Percentiles rank a stretch among this genome's conserved stretches.
phyloP scores from a whole-genome alignment of 2,113 vertebrate species.

The Upupa epops region DNA sequence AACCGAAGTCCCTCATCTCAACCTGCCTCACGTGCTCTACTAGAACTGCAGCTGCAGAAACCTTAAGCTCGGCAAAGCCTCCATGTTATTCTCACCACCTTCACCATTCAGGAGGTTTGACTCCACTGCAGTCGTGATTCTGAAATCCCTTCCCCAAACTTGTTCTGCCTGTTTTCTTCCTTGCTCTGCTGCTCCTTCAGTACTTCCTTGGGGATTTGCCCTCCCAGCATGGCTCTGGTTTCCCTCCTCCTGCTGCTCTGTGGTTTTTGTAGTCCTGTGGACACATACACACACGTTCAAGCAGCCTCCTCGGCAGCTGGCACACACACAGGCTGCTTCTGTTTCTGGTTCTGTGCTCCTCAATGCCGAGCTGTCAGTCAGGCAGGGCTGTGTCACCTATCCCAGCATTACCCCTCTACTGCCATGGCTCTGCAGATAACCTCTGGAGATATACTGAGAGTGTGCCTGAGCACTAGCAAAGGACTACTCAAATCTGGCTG shows the following conservation, averaged over 20 bases:
- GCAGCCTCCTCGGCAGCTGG: background rate
- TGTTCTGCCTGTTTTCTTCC: rapidly evolving
- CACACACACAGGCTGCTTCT: background rate
- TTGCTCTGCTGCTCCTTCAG: background rate
- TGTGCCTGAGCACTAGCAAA: background rate
- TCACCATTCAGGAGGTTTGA: background rate
- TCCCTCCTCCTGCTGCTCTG: background rate
- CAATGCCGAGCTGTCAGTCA: background rate
- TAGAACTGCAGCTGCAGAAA: background rate
- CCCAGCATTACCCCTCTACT: background rate
- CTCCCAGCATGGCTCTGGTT: background rate
- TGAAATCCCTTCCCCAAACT: background rate
- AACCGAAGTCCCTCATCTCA: background rate
- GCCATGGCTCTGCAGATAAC: too few species aligned
- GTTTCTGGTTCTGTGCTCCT: background rate
- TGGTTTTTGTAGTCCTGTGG: background rate
- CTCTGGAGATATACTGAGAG: background rate
- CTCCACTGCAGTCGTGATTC: background rate
- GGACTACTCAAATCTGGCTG: background rate
- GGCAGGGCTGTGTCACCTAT: background rate
- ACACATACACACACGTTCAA: rapidly evolving
- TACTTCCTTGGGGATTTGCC: background rate
- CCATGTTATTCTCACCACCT: background rate
- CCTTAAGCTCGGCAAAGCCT: background rate
- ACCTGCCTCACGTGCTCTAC: background rate